Percentiles rank a stretch among this genome's conserved stretches.
Conservation (phyloP, 2,113 vertebrate species). For the Syngnathus typhle region DNA sequence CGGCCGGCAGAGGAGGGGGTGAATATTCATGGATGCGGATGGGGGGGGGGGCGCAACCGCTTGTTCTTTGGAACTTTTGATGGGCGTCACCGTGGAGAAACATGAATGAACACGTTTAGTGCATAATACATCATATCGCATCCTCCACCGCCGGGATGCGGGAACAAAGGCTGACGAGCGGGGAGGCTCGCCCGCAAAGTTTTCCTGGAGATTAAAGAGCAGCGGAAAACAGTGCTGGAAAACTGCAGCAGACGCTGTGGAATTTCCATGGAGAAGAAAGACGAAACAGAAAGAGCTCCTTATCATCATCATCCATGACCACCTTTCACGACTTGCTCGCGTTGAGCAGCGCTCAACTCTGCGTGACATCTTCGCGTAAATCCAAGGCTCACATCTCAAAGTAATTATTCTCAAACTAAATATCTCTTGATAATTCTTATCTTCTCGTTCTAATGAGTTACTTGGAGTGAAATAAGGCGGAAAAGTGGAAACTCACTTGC, state of each 20-base stretch:
- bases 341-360: neutral
- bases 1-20: conserved; percentile 48
- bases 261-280: conserved; percentile 8
- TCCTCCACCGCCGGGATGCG: conserved; percentile 26
- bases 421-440: no score
- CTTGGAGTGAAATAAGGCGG: neutral
- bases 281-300: neutral
- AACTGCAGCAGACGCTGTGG: conserved; percentile 9
- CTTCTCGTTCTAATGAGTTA: neutral
- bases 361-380: neutral
- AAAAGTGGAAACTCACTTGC: conserved; percentile 73
- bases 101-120: conserved; percentile 57
- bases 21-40: conserved; percentile 69
- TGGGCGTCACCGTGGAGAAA: conserved; percentile 44
- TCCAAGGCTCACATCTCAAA: no score
- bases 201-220: conserved; percentile 41
- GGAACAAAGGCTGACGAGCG: conserved; percentile 7
- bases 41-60: conserved; percentile 21
- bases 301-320: neutral
- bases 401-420: no score
- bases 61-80: conserved; percentile 65
- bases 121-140: conserved; percentile 59
- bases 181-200: conserved; percentile 4
- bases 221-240: conserved; percentile 12
- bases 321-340: neutral